Base-by-base conservation (phyloP, 2,888 invertebrate species). In the Leucophenga maculata region DNA sequence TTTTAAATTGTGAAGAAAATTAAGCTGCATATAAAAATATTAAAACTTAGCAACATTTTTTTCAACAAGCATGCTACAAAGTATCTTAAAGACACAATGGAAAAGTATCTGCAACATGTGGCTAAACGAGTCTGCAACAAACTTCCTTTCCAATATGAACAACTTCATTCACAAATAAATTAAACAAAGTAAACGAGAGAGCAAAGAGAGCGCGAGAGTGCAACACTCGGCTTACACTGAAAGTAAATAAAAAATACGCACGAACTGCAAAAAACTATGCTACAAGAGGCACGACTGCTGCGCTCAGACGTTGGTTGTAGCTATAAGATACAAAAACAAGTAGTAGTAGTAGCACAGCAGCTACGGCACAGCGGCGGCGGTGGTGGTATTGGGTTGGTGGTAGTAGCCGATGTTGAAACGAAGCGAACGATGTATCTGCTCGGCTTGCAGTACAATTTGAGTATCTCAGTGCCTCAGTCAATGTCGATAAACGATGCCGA, bases 401-500 rank as follows among this genome's bases (percentile, higher is more conserved):
- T 60, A 54, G 6, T 65, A 67, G 72, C n/a, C 39, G 16, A 66
- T 3, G 26, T 64, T 18, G 26, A 50, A 1, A 6, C 16, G 8
- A n/a, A 22, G 54, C 22, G 1, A 39, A 39, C 39, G 8, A 39
- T 39, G 39, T 39, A 39, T 11, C 39, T 39, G 8, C 11, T 39
- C 39, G 39, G 39, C 39, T 39, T 39, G 11, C 39, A 39, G 39
- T 9, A 39, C 8, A 39, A 22, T 55, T 26, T 55, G 22, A 22
- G 55, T 22, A 55, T 20, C 55, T 9, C 50, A 50, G 71, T 71
- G 71, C 76, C 70, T 87, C 85, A 88, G 88, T 88, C 83, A 79
- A 86, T 85, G 83, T 86, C 85, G 83, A 85, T 84, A 82, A 83
- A 83, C 84, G 86, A 84, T 86, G 79, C 83, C 83, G 85, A 85